These are phyloP conservation scores for Diacarnus erythraeanus DNA, from an alignment of 37 sponge, comb jelly and placozoan genomes.

Conservation along the genomic window DNA sequence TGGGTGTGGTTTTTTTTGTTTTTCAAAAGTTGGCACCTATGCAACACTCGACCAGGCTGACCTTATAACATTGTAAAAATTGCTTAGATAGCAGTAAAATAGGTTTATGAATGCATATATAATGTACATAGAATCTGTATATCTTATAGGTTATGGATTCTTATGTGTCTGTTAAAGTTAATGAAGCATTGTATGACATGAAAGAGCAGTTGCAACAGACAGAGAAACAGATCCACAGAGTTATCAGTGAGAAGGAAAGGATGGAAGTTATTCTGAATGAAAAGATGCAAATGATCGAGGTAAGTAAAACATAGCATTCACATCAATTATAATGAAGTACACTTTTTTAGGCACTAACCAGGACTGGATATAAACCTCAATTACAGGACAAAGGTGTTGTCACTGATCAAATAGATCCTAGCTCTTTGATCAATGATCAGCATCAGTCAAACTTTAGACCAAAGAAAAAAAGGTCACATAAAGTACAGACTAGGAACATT, in stretches of 20 bases:
- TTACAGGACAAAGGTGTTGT: background rate
- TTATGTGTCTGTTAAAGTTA: conserved; percentile 16
- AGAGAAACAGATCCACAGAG: background rate
- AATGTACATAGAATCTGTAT: background rate
- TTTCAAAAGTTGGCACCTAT: background rate
- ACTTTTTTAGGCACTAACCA: background rate
- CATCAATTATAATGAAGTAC: background rate
- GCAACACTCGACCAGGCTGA: too few relatives aligned
- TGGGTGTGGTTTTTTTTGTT: too few relatives aligned
- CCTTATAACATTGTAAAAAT: too few relatives aligned
- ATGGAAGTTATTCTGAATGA: conserved; percentile 9
- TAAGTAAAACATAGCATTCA: background rate
- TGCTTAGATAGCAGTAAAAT: too few relatives aligned
- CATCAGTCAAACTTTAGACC: background rate
- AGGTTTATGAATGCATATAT: background rate
- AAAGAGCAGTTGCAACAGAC: conserved; percentile 24
- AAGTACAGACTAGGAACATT: background rate
- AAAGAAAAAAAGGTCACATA: background rate
- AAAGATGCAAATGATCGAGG: conserved; percentile 15
- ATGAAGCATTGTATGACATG: conserved; percentile 27
- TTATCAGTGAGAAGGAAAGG: conserved; percentile 28
- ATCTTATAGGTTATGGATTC: conserved; percentile 28
- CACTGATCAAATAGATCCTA: background rate
- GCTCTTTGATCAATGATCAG: too few relatives aligned
- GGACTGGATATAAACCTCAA: background rate